phyloP scores from a whole-genome alignment of 1,140 invertebrate genomes.

The Calosoma granatense region DNA sequence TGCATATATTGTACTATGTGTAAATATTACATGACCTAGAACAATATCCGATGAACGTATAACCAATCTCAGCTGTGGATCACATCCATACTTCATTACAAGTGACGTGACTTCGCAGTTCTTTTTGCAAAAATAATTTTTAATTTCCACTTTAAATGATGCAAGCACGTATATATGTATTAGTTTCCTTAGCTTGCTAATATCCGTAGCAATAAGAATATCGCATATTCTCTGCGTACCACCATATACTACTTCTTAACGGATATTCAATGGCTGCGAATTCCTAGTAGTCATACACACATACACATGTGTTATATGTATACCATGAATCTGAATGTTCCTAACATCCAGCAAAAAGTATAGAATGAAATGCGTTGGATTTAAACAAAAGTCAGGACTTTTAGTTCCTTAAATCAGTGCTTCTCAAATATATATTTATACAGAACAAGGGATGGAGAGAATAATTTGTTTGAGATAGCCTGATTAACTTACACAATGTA shows the following conservation, averaged over 20 bases:
- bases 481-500: too few relatives aligned
- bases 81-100: not conserved
- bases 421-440: too few relatives aligned
- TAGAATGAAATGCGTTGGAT: too few relatives aligned
- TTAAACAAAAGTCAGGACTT: not conserved
- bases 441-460: too few relatives aligned
- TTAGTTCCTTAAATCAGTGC: not conserved
- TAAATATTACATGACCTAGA: too few relatives aligned
- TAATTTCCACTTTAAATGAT: not conserved
- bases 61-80: not conserved
- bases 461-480: too few relatives aligned
- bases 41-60: not conserved
- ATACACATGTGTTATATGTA: too few relatives aligned
- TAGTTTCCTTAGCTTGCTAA: not conserved
- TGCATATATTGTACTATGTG: too few relatives aligned
- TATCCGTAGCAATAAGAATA: not conserved
- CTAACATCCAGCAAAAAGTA: too few relatives aligned
- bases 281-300: not conserved
- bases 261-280: not conserved
- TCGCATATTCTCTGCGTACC: too few relatives aligned
- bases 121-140: not conserved
- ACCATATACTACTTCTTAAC: too few relatives aligned
- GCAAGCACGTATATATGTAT: not conserved
- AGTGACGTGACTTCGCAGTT: not conserved
- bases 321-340: too few relatives aligned